These are phyloP conservation scores for Neuroscelio doddi DNA, from an alignment of 2,888 invertebrate genomes.

Conservation along the genomic window DNA sequence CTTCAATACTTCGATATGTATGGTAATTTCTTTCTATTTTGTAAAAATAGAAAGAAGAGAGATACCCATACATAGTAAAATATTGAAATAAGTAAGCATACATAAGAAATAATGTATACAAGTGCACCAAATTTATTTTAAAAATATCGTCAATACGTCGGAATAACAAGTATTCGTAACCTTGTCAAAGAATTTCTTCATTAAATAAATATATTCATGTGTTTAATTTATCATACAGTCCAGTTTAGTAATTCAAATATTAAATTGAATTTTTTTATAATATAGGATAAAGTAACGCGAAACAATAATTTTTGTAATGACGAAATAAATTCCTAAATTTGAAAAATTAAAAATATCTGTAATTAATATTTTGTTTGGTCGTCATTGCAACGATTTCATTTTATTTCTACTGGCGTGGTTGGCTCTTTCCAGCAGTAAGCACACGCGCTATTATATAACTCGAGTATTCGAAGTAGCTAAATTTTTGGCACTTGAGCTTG, in stretches of 20 bases:
- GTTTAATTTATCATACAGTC: slow-evolving; percentile 32
- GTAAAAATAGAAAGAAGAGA: too few relatives aligned
- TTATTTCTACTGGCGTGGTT: slow-evolving; percentile 35
- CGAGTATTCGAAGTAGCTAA: slow-evolving; percentile 52
- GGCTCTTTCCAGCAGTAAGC: slow-evolving; percentile 48
- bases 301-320: slow-evolving; percentile 16
- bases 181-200: slow-evolving; percentile 20
- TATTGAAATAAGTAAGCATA: too few relatives aligned
- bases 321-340: slow-evolving; percentile 20
- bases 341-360: slow-evolving; percentile 11
- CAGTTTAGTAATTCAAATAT: slow-evolving; percentile 18
- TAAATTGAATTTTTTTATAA: slow-evolving; percentile 18
- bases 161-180: slow-evolving; percentile 25
- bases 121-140: slow-evolving; percentile 35
- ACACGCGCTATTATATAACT: slow-evolving; percentile 40
- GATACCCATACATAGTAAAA: too few relatives aligned
- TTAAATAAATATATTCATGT: slow-evolving; percentile 26
- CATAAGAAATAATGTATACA: too few relatives aligned
- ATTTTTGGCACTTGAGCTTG: slow-evolving; percentile 66
- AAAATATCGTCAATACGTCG: slow-evolving; percentile 40
- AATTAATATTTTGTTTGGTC: slow-evolving; percentile 17
- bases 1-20: too few relatives aligned
- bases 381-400: slow-evolving; percentile 23
- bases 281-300: slow-evolving; percentile 19
- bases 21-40: too few relatives aligned